Evolutionary conservation across 30 jellyfish, hydroid and myxozoan genomes (phyloP).

Genomic region (Aurelia coerulea): DNA sequence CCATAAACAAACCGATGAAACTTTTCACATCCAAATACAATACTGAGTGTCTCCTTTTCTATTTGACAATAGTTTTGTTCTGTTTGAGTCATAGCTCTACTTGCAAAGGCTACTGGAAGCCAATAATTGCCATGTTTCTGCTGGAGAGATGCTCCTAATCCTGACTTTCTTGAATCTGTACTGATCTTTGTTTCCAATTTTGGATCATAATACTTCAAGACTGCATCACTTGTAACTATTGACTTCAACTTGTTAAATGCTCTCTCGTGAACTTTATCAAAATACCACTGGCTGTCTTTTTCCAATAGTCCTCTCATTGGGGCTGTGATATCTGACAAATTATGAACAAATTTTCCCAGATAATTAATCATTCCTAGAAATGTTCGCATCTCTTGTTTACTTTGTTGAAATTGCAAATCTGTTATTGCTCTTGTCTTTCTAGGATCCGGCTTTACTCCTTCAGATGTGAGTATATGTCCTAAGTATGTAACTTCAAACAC

Average conservation of each 20-base stretch:
- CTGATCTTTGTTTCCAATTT: constrained; percentile 12
- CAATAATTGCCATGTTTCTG: constrained; percentile 3
- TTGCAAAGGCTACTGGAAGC: too few species aligned
- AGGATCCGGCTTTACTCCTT: not conserved
- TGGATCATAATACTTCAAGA: constrained; percentile 38
- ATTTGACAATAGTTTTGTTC: too few species aligned
- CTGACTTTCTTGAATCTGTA: constrained; percentile 36
- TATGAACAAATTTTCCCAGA: constrained; percentile 5
- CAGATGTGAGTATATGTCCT: not conserved
- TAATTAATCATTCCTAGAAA: not conserved
- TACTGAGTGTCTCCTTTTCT: too few species aligned
- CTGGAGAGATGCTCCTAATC: constrained; percentile 44
- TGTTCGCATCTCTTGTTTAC: constrained; percentile 20
- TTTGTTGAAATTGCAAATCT: not conserved
- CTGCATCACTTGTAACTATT: constrained; percentile 37
- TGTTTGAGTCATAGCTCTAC: too few species aligned
- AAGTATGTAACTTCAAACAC: not conserved
- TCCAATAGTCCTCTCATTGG: constrained; percentile 24
- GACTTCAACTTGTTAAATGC: constrained; percentile 42
- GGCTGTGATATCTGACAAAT: constrained; percentile 17
- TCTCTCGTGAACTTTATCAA: not conserved
- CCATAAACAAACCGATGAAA: constrained; percentile 58
- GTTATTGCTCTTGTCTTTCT: not conserved
- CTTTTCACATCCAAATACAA: not conserved
- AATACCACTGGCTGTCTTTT: not conserved